Base-by-base conservation (phyloP, 2,113 vertebrate species). In the Propithecus coquereli region DNA sequence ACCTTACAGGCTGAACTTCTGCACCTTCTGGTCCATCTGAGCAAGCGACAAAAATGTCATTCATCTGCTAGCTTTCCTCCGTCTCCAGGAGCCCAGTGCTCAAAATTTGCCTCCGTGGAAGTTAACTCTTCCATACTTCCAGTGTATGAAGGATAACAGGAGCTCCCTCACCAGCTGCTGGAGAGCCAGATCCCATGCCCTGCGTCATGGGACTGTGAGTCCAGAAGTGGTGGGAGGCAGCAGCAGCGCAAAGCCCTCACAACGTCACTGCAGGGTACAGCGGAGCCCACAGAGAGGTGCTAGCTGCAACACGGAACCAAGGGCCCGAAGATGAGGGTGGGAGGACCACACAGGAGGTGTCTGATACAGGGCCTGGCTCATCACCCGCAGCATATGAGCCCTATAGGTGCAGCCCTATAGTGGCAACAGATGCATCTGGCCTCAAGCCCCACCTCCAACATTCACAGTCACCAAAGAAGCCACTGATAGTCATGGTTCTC, bases 321-420 rank as follows among this genome's bases (percentile, higher is more conserved):
- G 25, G 12, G 1, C 61, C 47, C 8, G 43, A 25, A 81, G 20
- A 34, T n/a, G 76, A 43, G 22, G 32, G 34, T 50, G 12, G 37
- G 37, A 91, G 37, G n/a, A 63, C n/a, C 52, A 23, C 57, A 10
- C 47, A 37, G 47, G 22, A 68, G 27, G n/a, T 9, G 14, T 34
- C 87, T 14, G 47, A 71, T 5, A 47, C 73, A 10, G 27, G 43
- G 37, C n/a, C 45, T n/a, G 16, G 52, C 73, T 91, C 7, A 23
- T n/a, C n/a, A 65, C 25, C 30, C 12, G 45, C 57, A n/a, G 27
- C 74, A 20, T 79, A 43, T 37, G 25, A 54, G 65, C 23, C 43
- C 66, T 3, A 0, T 6, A 82, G 1, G 1, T 43, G 32, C 6
- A 32, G 32, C 40, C n/a, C 74, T 74, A 7, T 8, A 10, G 20